These are phyloP conservation scores for Erannis defoliaria DNA, from an alignment of 2,888 invertebrate genomes.

Conservation along the genomic window DNA sequence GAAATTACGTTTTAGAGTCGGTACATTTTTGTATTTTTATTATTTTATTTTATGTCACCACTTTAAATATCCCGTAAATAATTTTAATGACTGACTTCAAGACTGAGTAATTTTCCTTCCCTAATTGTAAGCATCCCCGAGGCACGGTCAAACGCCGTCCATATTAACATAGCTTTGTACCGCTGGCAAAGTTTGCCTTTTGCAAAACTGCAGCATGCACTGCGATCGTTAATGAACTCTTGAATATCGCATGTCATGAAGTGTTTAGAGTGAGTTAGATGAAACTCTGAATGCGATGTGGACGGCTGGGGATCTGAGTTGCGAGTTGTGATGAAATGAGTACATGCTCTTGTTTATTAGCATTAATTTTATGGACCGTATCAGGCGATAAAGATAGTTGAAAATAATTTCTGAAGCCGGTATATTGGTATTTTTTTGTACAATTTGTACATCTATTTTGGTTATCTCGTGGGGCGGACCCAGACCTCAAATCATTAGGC, in stretches of 20 bases:
- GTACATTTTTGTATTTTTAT: too few relatives aligned
- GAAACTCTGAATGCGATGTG: constrained; percentile 3
- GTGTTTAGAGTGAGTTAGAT: constrained; percentile 29
- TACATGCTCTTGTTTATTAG: not conserved
- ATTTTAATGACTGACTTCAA: not conserved
- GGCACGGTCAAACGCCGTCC: constrained; percentile 42
- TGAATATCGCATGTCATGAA: constrained; percentile 30
- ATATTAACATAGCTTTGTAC: constrained; percentile 53
- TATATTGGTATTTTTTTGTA: too few relatives aligned
- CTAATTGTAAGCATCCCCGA: constrained; percentile 34
- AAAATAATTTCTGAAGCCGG: too few relatives aligned
- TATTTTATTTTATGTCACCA: too few relatives aligned
- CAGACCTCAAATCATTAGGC: too few relatives aligned
- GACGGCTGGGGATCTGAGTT: constrained; percentile 3
- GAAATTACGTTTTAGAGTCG: too few relatives aligned
- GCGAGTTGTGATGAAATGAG: not conserved
- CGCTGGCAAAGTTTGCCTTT: constrained; percentile 47
- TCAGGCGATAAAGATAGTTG: too few relatives aligned
- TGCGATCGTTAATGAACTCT: constrained; percentile 44
- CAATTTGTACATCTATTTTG: too few relatives aligned
- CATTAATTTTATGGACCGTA: too few relatives aligned
- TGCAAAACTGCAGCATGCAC: constrained; percentile 45
- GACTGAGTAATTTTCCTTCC: constrained; percentile 17
- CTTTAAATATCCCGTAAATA: too few relatives aligned
- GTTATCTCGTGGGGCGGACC: too few relatives aligned